Conservation (phyloP, 2,888 invertebrate genomes). For the Nysson spinosus region DNA sequence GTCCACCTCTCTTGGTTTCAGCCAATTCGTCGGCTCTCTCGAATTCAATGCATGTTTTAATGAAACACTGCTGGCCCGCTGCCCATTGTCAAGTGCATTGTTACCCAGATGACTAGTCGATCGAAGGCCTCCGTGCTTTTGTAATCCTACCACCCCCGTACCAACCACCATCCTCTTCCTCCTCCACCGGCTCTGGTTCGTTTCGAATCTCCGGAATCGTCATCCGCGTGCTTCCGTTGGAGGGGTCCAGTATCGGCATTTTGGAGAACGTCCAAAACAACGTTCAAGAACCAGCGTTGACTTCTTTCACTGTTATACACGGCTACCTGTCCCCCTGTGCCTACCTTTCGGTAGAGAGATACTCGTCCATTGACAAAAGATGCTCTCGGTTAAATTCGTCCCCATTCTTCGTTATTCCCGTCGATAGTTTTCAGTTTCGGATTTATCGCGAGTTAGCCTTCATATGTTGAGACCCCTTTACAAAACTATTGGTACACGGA, state of each 20-base stretch:
- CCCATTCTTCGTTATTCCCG: slow-evolving; percentile 16
- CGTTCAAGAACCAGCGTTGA: slow-evolving; percentile 53
- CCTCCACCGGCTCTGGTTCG: slow-evolving; percentile 21
- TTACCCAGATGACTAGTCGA: slow-evolving; percentile 72
- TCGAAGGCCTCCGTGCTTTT: slow-evolving; percentile 71
- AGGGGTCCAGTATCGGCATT: slow-evolving; percentile 53
- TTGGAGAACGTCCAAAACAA: slow-evolving; percentile 72
- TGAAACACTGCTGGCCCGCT: slow-evolving; percentile 76
- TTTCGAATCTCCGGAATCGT: slow-evolving; percentile 35
- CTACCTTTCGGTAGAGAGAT: slow-evolving; percentile 37
- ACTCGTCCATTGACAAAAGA: slow-evolving; percentile 29
- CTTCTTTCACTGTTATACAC: slow-evolving; percentile 38
- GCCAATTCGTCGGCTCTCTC: slow-evolving; percentile 71
- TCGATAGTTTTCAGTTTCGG: slow-evolving; percentile 48
- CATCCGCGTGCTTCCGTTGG: slow-evolving; percentile 34
- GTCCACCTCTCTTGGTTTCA: slow-evolving; percentile 66
- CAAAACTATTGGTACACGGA: too few species aligned
- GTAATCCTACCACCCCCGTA: slow-evolving; percentile 53
- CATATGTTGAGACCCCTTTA: too few species aligned
- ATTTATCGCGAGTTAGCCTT: slow-evolving; percentile 39
- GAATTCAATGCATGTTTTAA: slow-evolving; percentile 76
- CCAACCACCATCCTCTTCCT: slow-evolving; percentile 39
- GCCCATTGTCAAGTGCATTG: slow-evolving; percentile 74
- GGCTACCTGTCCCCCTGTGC: slow-evolving; percentile 22
- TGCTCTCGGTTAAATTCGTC: slow-evolving; percentile 3